Evolutionary conservation across 2,888 invertebrate genomes (phyloP).

Genomic region (Agrochola lota): DNA sequence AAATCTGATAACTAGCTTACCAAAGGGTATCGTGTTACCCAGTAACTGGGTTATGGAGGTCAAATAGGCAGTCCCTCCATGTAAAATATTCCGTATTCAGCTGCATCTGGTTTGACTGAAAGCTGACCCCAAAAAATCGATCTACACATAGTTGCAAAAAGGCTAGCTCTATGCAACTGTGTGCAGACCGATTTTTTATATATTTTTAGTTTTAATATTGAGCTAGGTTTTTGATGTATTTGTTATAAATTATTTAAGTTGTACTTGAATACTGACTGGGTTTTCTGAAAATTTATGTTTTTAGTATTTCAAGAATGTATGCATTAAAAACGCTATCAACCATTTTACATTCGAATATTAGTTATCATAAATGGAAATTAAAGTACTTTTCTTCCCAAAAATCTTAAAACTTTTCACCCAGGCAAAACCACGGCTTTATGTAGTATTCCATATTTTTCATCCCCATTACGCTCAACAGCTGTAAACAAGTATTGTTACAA

Average conservation of each 20-base stretch:
- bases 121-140: background rate
- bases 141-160: background rate
- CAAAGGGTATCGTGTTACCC: background rate
- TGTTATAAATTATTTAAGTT: background rate
- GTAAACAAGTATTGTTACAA: conserved; percentile 55
- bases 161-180: background rate
- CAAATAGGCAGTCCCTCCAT: background rate
- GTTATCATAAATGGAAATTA: background rate
- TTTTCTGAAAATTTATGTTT: background rate
- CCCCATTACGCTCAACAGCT: conserved; percentile 34
- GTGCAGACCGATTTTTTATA: background rate
- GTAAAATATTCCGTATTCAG: background rate
- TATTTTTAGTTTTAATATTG: background rate
- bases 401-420: no score
- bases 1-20: background rate
- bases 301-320: background rate
- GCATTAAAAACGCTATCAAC: background rate
- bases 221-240: no score
- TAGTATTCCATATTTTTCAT: conserved; percentile 21
- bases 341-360: background rate
- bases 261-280: background rate
- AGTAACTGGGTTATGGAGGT: background rate
- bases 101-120: background rate
- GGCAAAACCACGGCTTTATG: background rate
- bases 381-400: background rate